Percentiles rank a stretch among this genome's conserved stretches.
Evolutionary conservation across 2,888 invertebrate species (phyloP).

Genomic region (Epinotia demarniana): DNA sequence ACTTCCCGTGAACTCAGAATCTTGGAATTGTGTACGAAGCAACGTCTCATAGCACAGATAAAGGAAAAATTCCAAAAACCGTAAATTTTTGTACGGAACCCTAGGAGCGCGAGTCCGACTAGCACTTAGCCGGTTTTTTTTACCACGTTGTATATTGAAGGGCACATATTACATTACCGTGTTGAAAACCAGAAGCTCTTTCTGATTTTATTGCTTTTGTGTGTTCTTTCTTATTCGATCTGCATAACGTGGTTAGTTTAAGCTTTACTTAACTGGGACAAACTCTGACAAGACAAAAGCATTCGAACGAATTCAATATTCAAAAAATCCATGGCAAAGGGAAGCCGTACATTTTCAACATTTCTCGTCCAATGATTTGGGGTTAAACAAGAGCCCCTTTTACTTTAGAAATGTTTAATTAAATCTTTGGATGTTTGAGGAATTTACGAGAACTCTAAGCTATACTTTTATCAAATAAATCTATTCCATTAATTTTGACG

Average conservation of each 20-base stretch:
- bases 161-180: too few relatives aligned
- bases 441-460: conserved; percentile 8
- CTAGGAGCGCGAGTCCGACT: too few relatives aligned
- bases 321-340: conserved; percentile 18
- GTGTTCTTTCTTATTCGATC: too few relatives aligned
- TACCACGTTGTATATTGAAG: too few relatives aligned
- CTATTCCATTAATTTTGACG: background rate
- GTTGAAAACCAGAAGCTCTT: too few relatives aligned
- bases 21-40: too few relatives aligned
- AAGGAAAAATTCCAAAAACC: too few relatives aligned
- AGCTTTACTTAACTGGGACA: conserved; percentile 6
- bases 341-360: conserved; percentile 12
- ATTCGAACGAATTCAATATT: conserved; percentile 32
- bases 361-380: conserved; percentile 30
- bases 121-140: too few relatives aligned
- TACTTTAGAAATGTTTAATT: conserved; percentile 30
- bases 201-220: too few relatives aligned
- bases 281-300: conserved; percentile 27
- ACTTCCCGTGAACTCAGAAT: too few relatives aligned
- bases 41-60: too few relatives aligned
- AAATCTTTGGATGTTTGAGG: conserved; percentile 27
- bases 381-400: conserved; percentile 13
- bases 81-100: too few relatives aligned
- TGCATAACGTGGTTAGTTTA: background rate
- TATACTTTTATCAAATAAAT: background rate